phyloP scores from a whole-genome alignment of 2,797 vertebrate genomes.

The Neopelma chrysocephalum region DNA sequence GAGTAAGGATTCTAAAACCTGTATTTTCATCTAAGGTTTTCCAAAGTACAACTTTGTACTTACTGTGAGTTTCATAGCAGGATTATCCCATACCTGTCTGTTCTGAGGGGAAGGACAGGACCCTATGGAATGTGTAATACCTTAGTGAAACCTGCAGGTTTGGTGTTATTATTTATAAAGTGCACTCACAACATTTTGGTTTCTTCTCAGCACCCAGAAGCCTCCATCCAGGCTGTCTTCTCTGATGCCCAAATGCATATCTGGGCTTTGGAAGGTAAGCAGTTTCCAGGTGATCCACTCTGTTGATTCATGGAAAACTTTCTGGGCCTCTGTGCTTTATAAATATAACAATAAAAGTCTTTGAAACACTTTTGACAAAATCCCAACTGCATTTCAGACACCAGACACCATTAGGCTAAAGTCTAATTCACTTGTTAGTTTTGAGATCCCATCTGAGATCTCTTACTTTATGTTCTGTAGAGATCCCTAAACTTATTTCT shows the following conservation, averaged over 20 bases:
- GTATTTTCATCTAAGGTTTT: not conserved
- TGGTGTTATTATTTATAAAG: not conserved
- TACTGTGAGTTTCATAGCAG: not conserved
- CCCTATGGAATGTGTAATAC: not conserved
- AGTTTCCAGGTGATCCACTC: not conserved
- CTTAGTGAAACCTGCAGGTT: not conserved
- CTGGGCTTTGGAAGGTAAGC: constrained; percentile 96
- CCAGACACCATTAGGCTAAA: not conserved
- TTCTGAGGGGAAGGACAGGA: not conserved
- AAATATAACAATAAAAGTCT: not conserved
- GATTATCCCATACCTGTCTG: not conserved
- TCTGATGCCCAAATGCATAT: constrained; percentile 95
- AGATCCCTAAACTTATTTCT: not conserved
- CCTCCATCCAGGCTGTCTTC: constrained; percentile 94
- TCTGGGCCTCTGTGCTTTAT: not conserved
- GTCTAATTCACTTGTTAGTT: not conserved
- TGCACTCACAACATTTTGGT: not conserved
- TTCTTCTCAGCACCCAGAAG: constrained; percentile 89
- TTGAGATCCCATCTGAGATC: not conserved
- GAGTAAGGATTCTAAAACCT: not conserved
- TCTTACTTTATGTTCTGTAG: not conserved
- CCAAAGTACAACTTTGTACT: not conserved
- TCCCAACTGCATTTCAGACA: not conserved
- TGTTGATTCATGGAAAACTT: not conserved
- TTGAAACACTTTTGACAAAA: not conserved